Evolutionary conservation across 2,888 invertebrate species (phyloP), one percentile per base, ranked within the genome.

Genomic region (Chaetoderma sp.): DNA sequence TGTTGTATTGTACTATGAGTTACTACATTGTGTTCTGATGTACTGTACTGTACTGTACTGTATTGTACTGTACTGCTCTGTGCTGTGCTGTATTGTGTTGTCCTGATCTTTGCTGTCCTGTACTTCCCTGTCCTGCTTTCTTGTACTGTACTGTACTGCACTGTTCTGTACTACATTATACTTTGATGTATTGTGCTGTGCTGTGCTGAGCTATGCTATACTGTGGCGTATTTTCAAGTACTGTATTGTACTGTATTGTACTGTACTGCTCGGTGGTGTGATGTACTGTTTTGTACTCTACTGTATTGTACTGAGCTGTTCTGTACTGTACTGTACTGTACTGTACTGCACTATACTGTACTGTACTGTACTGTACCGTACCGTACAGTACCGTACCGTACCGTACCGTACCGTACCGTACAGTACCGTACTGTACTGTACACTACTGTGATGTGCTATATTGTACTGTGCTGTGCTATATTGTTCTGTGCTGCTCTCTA

Each of bases 121-220:
- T 67, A 65, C 60, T 58, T 27, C 50, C 49, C 58, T 57, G 50
- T 63, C 49, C 45, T 45, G 30, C 50, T 64, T 28, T 58, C 10
- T 59, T 64, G 39, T 64, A 64, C 63, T 66, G 39, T 64, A 52
- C 64, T 65, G 36, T 64, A 44, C 64, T 67, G 4, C 60, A 45
- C 55, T 65, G 42, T 68, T 52, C 62, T 68, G 52, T 68, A 58
- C 65, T 68, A 49, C 66, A 57, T 59, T 68, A 57, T 55, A 45
- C 56, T 47, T 42, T 60, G 54, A 52, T 62, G 57, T 58, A 44
- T 52, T 67, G 30, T 66, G 44, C 65, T 67, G 25, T 68, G 50
- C 65, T 70, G 32, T 60, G 32, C 60, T 64, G 39, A 60, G 28
- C 60, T 64, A 18, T 56, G 28, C 49, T 70, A 33, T 65, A 60